phyloP scores from a whole-genome alignment of 2,797 vertebrate genomes.

The Myotis daubentonii region DNA sequence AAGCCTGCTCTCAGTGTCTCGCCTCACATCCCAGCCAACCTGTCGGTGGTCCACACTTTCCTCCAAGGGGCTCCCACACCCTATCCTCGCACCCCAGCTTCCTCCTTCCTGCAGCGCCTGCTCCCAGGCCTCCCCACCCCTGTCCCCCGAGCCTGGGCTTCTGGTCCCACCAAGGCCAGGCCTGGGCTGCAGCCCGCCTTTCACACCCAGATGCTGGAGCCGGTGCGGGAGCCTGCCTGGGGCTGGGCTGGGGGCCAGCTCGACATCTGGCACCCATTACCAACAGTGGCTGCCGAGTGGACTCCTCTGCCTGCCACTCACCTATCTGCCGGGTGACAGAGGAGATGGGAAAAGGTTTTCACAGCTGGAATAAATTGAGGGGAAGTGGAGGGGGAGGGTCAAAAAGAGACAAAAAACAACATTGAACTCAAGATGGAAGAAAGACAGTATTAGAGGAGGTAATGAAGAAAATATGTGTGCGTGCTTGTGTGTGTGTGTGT shows the following conservation, averaged over 20 bases:
- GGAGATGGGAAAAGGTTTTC: slow-evolving; percentile 89
- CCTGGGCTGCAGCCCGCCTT: background rate
- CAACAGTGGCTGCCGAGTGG: slow-evolving; percentile 83
- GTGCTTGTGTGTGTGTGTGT: slow-evolving; percentile 13
- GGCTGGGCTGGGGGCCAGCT: slow-evolving; percentile 78
- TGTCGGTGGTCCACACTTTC: background rate
- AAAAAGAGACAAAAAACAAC: slow-evolving; percentile 89
- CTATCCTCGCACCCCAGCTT: background rate
- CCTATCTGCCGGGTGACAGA: slow-evolving; percentile 88
- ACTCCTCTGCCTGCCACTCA: slow-evolving; percentile 88
- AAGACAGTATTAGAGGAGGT: slow-evolving; percentile 85
- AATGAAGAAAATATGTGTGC: slow-evolving; percentile 88
- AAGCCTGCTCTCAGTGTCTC: accelerated
- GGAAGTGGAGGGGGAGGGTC: slow-evolving; percentile 82
- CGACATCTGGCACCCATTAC: slow-evolving; percentile 90
- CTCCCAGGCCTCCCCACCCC: background rate
- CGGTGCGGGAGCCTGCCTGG: slow-evolving; percentile 51
- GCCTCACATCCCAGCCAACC: background rate
- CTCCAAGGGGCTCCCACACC: background rate
- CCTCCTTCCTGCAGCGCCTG: background rate
- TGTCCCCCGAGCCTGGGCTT: slow-evolving; percentile 24
- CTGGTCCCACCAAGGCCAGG: slow-evolving; percentile 54
- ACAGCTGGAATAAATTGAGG: slow-evolving; percentile 92
- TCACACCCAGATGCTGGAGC: slow-evolving; percentile 72
- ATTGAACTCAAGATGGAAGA: slow-evolving; percentile 87